Percentiles rank a stretch among this genome's conserved stretches.
These are phyloP conservation scores for Acronicta leporina DNA, from an alignment of 2,888 invertebrate genomes.

Conservation along the genomic window DNA sequence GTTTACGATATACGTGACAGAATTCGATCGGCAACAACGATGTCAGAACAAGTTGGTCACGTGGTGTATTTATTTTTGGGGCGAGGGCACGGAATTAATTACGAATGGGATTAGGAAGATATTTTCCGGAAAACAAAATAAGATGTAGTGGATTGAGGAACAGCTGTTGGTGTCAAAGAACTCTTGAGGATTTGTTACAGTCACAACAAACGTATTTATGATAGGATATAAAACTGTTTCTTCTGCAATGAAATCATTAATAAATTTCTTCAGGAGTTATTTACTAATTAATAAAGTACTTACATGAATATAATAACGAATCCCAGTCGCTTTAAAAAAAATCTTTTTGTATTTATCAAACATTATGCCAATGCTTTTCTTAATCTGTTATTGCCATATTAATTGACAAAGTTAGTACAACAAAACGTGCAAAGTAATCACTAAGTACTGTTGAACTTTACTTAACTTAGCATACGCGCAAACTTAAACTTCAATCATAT, in stretches of 20 bases:
- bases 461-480: conserved; percentile 26
- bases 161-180: conserved; percentile 12
- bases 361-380: no score
- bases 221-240: background rate
- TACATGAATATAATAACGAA: no score
- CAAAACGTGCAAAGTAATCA: conserved; percentile 44
- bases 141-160: background rate
- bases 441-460: conserved; percentile 35
- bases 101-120: conserved; percentile 30
- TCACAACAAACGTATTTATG: conserved; percentile 11
- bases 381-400: conserved; percentile 1
- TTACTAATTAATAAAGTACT: background rate
- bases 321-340: conserved; percentile 3
- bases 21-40: conserved; percentile 60
- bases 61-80: conserved; percentile 60
- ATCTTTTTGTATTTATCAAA: no score
- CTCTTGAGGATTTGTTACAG: conserved; percentile 6
- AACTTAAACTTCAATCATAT: conserved; percentile 36
- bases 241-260: no score
- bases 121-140: conserved; percentile 26
- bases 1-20: conserved; percentile 76
- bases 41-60: conserved; percentile 51
- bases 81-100: conserved; percentile 56
- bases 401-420: conserved; percentile 36
- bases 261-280: no score